A percentile compares a stretch with the other conserved stretches of the same genome.
phyloP scores from a whole-genome alignment of 2,113 vertebrate genomes.

The Phalacrocorax aristotelis region DNA sequence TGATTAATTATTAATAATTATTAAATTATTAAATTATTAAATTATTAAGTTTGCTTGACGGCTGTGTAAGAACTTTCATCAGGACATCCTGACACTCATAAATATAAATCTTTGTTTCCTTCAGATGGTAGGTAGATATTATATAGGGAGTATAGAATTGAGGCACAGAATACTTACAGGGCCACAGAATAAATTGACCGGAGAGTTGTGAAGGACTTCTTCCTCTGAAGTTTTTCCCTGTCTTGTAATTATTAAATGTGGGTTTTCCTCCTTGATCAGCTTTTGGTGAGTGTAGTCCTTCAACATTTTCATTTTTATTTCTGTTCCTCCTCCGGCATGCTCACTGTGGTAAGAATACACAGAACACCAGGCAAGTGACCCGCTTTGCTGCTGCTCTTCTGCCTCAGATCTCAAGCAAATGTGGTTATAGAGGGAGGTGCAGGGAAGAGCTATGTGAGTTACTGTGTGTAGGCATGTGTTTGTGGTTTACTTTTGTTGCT shows the following conservation, averaged over 20 bases:
- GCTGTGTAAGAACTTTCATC: background rate
- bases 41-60: background rate
- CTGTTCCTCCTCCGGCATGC: rapidly evolving
- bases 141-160: background rate
- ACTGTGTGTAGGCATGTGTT: background rate
- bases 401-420: background rate
- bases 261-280: background rate
- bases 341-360: rapidly evolving
- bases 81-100: background rate
- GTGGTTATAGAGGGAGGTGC: background rate
- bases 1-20: background rate
- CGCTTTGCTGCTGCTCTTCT: background rate
- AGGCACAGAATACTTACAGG: background rate
- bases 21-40: too few species aligned
- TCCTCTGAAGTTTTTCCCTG: background rate
- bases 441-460: background rate
- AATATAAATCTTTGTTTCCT: background rate
- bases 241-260: background rate
- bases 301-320: background rate
- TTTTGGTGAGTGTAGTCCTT: background rate
- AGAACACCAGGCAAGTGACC: background rate
- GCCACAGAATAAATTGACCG: background rate
- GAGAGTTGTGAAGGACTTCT: background rate
- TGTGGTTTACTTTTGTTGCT: background rate
- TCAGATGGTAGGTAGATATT: rapidly evolving